Evolutionary conservation across 2,113 vertebrate genomes (phyloP).

Genomic region (Labeo rohita): DNA sequence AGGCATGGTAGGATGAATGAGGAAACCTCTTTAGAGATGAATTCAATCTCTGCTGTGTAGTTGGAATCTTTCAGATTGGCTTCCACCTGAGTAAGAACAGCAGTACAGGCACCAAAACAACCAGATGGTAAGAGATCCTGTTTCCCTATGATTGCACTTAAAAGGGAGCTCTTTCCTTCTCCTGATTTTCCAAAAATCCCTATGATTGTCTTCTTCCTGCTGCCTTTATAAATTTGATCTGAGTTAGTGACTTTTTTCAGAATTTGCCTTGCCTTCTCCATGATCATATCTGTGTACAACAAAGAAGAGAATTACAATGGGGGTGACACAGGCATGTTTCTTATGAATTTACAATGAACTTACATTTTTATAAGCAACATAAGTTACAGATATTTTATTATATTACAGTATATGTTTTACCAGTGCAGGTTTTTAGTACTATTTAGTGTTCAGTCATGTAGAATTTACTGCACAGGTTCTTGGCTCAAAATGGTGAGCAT

Average conservation of each 20-base stretch:
- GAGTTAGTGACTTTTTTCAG: not conserved
- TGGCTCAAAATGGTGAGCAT: no score
- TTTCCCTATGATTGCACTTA: slow-evolving; percentile 65
- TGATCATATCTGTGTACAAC: not conserved
- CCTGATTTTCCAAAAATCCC: slow-evolving; percentile 26
- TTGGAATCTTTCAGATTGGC: slow-evolving; percentile 29
- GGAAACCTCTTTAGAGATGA: slow-evolving; percentile 63
- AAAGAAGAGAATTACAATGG: no score
- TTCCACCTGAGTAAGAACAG: slow-evolving; percentile 68
- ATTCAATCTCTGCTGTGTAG: slow-evolving; percentile 66
- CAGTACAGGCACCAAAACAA: slow-evolving; percentile 62
- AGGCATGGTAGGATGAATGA: not conserved
- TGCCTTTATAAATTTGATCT: not conserved
- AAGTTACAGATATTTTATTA: no score
- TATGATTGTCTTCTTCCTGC: not conserved
- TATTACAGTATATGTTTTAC: no score
- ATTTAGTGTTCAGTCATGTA: no score
- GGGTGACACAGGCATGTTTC: no score
- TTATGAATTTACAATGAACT: no score
- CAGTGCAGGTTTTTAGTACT: no score
- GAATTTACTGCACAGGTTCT: no score
- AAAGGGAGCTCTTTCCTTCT: slow-evolving; percentile 4
- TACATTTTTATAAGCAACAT: no score
- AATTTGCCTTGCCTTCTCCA: not conserved
- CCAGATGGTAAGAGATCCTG: slow-evolving; percentile 61